These are phyloP conservation scores for Gryllus longicercus DNA, from an alignment of 2,888 invertebrate species.

Conservation along the genomic window DNA sequence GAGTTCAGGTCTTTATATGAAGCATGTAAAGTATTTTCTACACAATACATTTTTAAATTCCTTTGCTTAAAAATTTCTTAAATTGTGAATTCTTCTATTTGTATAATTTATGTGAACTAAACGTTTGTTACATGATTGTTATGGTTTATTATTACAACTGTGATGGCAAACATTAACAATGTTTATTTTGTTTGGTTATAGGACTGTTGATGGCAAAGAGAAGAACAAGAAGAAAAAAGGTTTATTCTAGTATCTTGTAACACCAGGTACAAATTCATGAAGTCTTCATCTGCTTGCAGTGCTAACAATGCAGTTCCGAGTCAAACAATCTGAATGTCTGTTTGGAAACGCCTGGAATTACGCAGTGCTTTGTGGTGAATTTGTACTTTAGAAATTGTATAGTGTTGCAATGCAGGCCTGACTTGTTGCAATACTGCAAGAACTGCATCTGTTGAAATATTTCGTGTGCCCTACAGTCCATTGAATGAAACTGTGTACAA, in stretches of 20 bases:
- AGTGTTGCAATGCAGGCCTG: neutral
- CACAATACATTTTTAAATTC: too few relatives aligned
- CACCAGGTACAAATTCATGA: slow-evolving; percentile 2
- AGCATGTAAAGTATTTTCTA: too few relatives aligned
- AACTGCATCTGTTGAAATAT: neutral
- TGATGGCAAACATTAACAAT: neutral
- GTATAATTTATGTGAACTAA: too few relatives aligned
- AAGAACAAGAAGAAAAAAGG: slow-evolving; percentile 83
- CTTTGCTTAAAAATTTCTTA: too few relatives aligned
- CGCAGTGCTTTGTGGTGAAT: neutral
- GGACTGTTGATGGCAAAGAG: slow-evolving; percentile 80
- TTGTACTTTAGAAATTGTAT: neutral
- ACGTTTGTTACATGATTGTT: too few relatives aligned
- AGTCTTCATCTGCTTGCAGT: neutral
- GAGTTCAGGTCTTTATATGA: too few relatives aligned
- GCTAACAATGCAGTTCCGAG: neutral
- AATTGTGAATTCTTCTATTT: too few relatives aligned
- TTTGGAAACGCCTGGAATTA: neutral
- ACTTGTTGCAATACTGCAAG: neutral
- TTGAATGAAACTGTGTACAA: slow-evolving; percentile 11
- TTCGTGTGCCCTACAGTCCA: neutral
- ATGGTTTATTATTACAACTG: neutral
- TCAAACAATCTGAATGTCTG: neutral
- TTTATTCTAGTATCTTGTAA: slow-evolving; percentile 61
- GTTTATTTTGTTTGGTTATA: slow-evolving; percentile 51